Evolutionary conservation across 2,113 vertebrate species (phyloP), one percentile per base, ranked within the genome.

Genomic region (Eulemur macaco): DNA sequence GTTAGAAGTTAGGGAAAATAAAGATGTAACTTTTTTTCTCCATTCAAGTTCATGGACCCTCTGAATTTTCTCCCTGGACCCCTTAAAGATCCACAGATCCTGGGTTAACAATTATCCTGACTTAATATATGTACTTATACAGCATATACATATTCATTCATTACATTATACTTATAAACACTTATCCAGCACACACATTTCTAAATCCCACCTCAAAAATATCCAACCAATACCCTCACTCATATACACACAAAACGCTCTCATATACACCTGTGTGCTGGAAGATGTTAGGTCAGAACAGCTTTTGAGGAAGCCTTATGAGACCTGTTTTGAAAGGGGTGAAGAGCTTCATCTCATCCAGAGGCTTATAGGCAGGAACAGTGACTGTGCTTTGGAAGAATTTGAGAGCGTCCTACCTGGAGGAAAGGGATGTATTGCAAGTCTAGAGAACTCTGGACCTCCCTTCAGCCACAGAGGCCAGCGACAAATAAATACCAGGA

Each of bases 241-340:
- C 7, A 42, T 21, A 42, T 34, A 91, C 13, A 76, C 12, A 77
- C 17, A 37, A 21, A 66, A 58, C 68, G 3, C 12, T 47, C 8
- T n/a, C 29, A 8, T 21, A 8, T 29, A 6, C 1, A 87, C 47
- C 47, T 34, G 6, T 47, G 39, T 89, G 42, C 73, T 37, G 56
- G 34, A 31, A 58, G 18, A 50, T 66, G 31, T 58, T 76, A 50
- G 42, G n/a, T 95, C 54, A 63, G 37, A 86, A 76, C 15, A 82
- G 60, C 84, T 88, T 94, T 88, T n/a, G 42, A 89, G 45, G 77
- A 68, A 95, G 95, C 10, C 63, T 54, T 63, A 27, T 45, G 73
- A 95, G 42, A 89, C 54, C 63, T 6, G 10, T 5, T 78, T 91
- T 77, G 1, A 91, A 63, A 81, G 47, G 11, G 8, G 17, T 15